phyloP scores from a whole-genome alignment of 53 echinoderm and acorn worm genomes.

The Henricia sp. region DNA sequence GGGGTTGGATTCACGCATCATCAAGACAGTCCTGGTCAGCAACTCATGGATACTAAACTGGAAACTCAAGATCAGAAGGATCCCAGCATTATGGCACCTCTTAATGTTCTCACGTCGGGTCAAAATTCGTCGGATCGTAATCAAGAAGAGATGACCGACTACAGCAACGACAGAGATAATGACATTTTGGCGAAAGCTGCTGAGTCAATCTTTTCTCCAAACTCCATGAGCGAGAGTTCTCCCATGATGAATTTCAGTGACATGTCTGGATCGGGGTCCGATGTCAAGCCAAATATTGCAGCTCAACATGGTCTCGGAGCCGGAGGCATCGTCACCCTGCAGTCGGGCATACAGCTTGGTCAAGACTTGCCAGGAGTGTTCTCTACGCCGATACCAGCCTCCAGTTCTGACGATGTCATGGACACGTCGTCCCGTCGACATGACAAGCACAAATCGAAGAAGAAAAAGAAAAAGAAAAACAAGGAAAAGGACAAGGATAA shows the following conservation, averaged over 20 bases:
- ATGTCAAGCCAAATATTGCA: conserved; percentile 38
- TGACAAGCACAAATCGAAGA: conserved; percentile 64
- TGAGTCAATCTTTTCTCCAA: conserved; percentile 85
- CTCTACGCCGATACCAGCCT: conserved; percentile 13
- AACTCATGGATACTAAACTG: conserved; percentile 7
- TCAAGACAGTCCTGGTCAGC: conserved; percentile 1
- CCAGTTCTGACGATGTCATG: conserved; percentile 18
- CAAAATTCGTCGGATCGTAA: background rate
- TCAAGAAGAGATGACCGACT: conserved; percentile 40
- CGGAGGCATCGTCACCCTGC: conserved; percentile 33
- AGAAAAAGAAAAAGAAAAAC: conserved; percentile 85
- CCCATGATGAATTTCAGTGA: conserved; percentile 69
- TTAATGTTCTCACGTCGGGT: conserved; percentile 44
- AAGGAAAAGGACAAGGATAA: conserved; percentile 90
- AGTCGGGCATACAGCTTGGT: conserved; percentile 33
- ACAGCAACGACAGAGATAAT: conserved; percentile 58
- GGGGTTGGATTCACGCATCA: conserved; percentile 13
- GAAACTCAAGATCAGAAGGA: conserved; percentile 46
- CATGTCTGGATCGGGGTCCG: conserved; percentile 29
- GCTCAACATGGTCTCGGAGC: conserved; percentile 7
- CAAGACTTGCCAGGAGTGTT: conserved; percentile 32
- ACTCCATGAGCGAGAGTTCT: conserved; percentile 55
- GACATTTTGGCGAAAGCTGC: conserved; percentile 98
- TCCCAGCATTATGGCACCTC: conserved; percentile 35
- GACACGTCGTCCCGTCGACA: conserved; percentile 47